Base-by-base conservation (phyloP, 2,113 vertebrate species). In the Kobus ellipsiprymnus region DNA sequence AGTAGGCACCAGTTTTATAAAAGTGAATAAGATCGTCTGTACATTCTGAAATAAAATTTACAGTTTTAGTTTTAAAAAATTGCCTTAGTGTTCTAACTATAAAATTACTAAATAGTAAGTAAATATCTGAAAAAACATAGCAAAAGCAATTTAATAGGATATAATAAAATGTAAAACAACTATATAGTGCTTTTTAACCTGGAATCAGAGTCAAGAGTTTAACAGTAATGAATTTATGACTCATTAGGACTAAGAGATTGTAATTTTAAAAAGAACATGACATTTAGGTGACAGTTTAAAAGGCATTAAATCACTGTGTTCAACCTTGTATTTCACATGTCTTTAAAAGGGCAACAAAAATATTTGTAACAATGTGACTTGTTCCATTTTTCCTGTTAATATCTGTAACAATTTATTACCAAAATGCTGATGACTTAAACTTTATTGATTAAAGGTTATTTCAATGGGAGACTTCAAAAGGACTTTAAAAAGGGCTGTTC, bases 271-370 rank as follows among this genome's bases (percentile, higher is more conserved):
- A 86, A 57, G 57, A 98, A 87, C 77, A 93, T 89, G 90, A 97
- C 87, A 98, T 97, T 97, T 97, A 93, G 30, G 48, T 95, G 92
- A 98, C 95, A 96, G 82, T 96, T 97, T 97, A 97, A 97, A 98
- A 98, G 96, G 55, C 36, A 71, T 95, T 90, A 96, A 96, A 97
- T 97, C 94, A 95, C 55, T 74, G 4, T 89, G 52, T 87, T 97
- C 94, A 89, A 27, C n/a, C n/a, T 92, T 78, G n/a, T 50, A 80
- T 82, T 95, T 96, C 96, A 97, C 23, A 83, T 57, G 91, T 95
- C 74, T 89, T 96, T 93, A 86, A 87, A 93, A 88, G 46, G 4
- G 25, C 27, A 96, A 88, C 84, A 89, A 59, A 48, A 77, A 92
- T 85, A 96, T 94, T 94, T 96, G 14, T 93, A 94, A 59, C 74